phyloP scores from a whole-genome alignment of 2,888 invertebrate species.

The Lochmaea crataegi region DNA sequence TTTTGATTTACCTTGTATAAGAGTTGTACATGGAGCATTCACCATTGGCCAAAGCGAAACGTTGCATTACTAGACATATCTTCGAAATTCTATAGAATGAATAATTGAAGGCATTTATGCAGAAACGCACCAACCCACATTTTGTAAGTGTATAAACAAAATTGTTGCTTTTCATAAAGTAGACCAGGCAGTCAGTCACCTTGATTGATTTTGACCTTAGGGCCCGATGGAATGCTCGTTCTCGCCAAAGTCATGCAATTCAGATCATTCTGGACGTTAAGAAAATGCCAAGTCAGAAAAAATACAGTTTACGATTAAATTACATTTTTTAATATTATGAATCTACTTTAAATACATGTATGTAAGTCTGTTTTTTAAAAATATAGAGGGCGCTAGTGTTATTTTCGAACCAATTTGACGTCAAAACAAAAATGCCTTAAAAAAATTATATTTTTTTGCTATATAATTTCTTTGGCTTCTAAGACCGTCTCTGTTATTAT shows the following conservation, averaged over 20 bases:
- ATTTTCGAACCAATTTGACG: not conserved
- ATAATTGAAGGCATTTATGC: slow-evolving; percentile 31
- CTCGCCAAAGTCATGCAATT: not conserved
- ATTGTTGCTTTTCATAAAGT: slow-evolving; percentile 27
- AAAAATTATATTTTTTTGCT: not conserved
- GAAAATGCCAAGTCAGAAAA: not conserved
- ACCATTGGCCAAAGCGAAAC: not conserved
- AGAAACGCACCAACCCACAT: slow-evolving; percentile 33
- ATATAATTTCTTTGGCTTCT: not conserved
- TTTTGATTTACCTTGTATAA: not conserved
- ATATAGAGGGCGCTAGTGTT: too few relatives aligned
- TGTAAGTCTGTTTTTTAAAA: too few relatives aligned
- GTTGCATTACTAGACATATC: slow-evolving; percentile 19
- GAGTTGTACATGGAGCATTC: not conserved
- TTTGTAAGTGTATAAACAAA: slow-evolving; percentile 22
- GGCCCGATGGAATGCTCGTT: slow-evolving; percentile 15
- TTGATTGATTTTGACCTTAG: slow-evolving; percentile 25
- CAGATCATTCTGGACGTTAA: not conserved
- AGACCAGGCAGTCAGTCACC: slow-evolving; percentile 30
- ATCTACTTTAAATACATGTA: too few relatives aligned
- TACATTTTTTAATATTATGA: too few relatives aligned
- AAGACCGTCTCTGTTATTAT: not conserved
- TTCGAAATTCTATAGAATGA: slow-evolving; percentile 32
- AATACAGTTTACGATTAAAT: not conserved
- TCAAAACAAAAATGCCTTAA: too few relatives aligned